phyloP scores from a whole-genome alignment of 2,888 invertebrate genomes.

The Athalia rosae region DNA sequence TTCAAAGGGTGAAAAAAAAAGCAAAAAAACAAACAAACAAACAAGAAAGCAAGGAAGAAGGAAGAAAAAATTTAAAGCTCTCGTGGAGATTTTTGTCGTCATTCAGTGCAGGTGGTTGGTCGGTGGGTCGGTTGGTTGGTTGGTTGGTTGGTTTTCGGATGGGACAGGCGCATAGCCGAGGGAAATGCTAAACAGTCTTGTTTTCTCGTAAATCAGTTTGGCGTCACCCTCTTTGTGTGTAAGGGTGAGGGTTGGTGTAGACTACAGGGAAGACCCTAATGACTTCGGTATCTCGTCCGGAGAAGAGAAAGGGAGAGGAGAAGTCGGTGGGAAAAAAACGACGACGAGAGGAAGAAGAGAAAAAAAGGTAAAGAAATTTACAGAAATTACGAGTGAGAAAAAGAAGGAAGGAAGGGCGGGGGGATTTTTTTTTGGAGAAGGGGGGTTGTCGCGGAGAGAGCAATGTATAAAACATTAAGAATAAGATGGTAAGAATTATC shows the following conservation, averaged over 20 bases:
- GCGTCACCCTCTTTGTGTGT: conserved; percentile 60
- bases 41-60: too few species aligned
- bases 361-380: not conserved
- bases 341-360: not conserved
- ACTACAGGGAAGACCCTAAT: conserved; percentile 39
- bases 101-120: too few species aligned
- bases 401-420: too few species aligned
- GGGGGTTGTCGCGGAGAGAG: not conserved
- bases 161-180: conserved; percentile 55
- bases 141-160: conserved; percentile 35
- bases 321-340: not conserved
- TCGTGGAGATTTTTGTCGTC: too few species aligned
- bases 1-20: too few species aligned
- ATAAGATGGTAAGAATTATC: conserved; percentile 46
- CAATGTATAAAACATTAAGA: conserved; percentile 47
- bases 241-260: conserved; percentile 17
- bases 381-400: not conserved
- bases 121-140: too few species aligned
- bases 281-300: conserved; percentile 40
- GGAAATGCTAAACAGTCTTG: conserved; percentile 73
- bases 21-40: too few species aligned
- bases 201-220: conserved; percentile 73
- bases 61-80: too few species aligned
- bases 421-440: too few species aligned
- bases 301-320: not conserved